Evolutionary conservation across 2,888 invertebrate species (phyloP).

Genomic region (Epinotia ramella): DNA sequence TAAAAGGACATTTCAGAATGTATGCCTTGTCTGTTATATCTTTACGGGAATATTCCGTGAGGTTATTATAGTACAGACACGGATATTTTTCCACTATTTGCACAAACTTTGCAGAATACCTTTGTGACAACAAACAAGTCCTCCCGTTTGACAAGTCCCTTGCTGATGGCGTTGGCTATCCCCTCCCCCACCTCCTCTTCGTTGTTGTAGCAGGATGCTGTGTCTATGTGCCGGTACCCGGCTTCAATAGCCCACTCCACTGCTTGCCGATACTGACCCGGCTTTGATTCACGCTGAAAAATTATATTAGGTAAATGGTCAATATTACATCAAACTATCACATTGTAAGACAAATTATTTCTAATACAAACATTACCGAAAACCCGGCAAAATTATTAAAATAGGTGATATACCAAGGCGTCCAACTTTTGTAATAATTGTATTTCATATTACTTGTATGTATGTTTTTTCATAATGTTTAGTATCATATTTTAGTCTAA

Average conservation of each 20-base stretch:
- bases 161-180: slow-evolving; percentile 76
- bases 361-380: not conserved
- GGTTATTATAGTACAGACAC: too few species aligned
- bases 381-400: not conserved
- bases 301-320: not conserved
- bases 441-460: too few species aligned
- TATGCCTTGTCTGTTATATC: too few species aligned
- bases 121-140: slow-evolving; percentile 85
- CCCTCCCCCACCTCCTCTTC: slow-evolving; percentile 82
- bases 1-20: too few species aligned
- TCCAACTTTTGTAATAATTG: too few species aligned
- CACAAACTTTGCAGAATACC: too few species aligned
- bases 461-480: too few species aligned
- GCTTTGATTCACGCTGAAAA: slow-evolving; percentile 67
- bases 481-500: too few species aligned
- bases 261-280: slow-evolving; percentile 70
- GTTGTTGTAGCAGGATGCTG: slow-evolving; percentile 79
- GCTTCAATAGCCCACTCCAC: slow-evolving; percentile 80
- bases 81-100: too few species aligned
- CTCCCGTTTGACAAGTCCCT: slow-evolving; percentile 76
- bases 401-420: too few species aligned
- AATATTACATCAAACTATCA: not conserved
- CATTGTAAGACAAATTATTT: not conserved
- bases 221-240: slow-evolving; percentile 84
- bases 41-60: too few species aligned